Base-by-base conservation (phyloP, 2,888 invertebrate species). In the Chrysolina haemoptera region DNA sequence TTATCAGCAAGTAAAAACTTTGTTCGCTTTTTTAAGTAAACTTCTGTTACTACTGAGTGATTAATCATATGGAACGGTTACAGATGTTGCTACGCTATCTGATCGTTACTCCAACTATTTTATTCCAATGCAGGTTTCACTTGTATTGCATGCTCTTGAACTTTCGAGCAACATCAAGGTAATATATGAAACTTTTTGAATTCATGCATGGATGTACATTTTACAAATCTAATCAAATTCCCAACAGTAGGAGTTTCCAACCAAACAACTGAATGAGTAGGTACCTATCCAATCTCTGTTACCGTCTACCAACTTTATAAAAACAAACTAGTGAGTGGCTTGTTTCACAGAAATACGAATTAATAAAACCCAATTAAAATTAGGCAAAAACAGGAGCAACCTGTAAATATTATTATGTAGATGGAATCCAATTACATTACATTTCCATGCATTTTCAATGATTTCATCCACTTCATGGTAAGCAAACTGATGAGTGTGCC, bases 161-260 rank as follows among this genome's bases (percentile, higher is more conserved):
- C 43, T 14, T 14, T 43, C 43, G 6, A 43, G 43, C 43, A 43
- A 65, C 46, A 59, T 66, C 62, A 41, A 41, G 53, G 62, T 62
- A 53, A 53, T 50, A 40, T 62, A 35, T 20, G 63, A 63, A 72
- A 53, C 53, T 72, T 67, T 20, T 20, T 43, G 12, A 53, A 68
- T 41, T 72, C 53, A 41, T 71, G 67, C 50, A 64, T 27, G 62
- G 62, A 72, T 72, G 14, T 50, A 53, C 46, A 68, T 62, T 63
- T 68, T 62, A 20, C 18, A 64, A 53, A 63, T 48, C 20, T 70
- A 68, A 68, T 73, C 64, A 53, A 73, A 68, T 71, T 71, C 48
- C 35, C 63, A 55, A 68, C 14, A 72, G 71, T 68, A 72, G n/a
- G n/a, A n/a, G 71, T 68, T 62, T 59, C 71, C 50, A 72, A 72